Percentiles rank a stretch among this genome's conserved stretches.
Conservation (phyloP, 92 coral and sea anemone species). For the Phenganax marumi region DNA sequence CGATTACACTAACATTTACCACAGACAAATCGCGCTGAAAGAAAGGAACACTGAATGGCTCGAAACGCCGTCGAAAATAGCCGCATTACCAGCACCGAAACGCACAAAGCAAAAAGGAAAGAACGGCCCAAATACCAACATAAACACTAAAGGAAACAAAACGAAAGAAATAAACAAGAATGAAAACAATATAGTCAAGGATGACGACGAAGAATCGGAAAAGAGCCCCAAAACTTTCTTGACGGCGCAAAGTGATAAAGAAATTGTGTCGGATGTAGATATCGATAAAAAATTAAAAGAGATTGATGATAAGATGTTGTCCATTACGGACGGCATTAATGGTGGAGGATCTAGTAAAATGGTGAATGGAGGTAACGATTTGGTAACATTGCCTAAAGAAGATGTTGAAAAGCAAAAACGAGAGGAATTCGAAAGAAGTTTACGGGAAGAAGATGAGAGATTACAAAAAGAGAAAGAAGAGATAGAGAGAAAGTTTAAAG, state of each 20-base stretch:
- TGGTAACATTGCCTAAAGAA: constrained; percentile 44
- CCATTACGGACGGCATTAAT: constrained; percentile 31
- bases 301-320: constrained; percentile 16
- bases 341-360: neutral
- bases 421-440: constrained; percentile 43
- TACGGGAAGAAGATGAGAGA: constrained; percentile 56
- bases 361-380: constrained; percentile 32
- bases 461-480: constrained; percentile 60
- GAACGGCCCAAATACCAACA: constrained; percentile 23
- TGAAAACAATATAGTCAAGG: neutral
- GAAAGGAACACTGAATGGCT: constrained; percentile 76
- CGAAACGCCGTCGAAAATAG: constrained; percentile 40
- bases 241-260: constrained; percentile 38
- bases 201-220: constrained; percentile 3
- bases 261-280: constrained; percentile 25
- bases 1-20: constrained; percentile 81
- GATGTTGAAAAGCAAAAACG: constrained; percentile 60
- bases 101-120: constrained; percentile 28
- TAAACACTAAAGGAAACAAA: constrained; percentile 52
- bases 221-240: constrained; percentile 28
- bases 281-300: constrained; percentile 18
- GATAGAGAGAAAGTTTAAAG: constrained; percentile 48
- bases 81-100: constrained; percentile 44
- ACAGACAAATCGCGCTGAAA: constrained; percentile 68
- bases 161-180: constrained; percentile 10